Percentiles rank a stretch among this genome's conserved stretches.
Conservation (phyloP, 1,140 invertebrate species). For the Sminthurinus signatus region DNA sequence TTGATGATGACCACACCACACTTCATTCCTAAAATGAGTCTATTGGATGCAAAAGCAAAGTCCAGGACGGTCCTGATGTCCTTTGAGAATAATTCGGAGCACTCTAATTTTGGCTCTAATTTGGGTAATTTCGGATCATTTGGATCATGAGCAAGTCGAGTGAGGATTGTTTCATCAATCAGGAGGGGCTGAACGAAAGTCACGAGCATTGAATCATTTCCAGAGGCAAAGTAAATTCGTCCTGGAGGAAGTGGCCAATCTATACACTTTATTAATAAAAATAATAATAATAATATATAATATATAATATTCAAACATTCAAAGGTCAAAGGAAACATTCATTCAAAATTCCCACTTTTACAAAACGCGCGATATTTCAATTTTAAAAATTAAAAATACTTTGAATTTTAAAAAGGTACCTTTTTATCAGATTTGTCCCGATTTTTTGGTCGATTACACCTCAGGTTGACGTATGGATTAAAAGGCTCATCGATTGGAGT, state of each 20-base stretch:
- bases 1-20: conserved; percentile 20
- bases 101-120: not conserved
- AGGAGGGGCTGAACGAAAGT: conserved; percentile 9
- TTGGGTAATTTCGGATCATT: not conserved
- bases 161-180: not conserved
- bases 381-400: no score
- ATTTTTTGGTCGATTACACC: conserved; percentile 1
- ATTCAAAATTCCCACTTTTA: no score
- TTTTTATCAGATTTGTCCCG: not conserved
- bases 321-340: not conserved
- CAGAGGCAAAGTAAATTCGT: conserved; percentile 5
- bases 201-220: not conserved
- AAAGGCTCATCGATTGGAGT: no score
- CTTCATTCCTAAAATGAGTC: conserved; percentile 22
- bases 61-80: conserved; percentile 11
- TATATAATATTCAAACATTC: not conserved
- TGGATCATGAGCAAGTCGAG: not conserved
- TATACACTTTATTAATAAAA: not conserved
- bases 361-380: no score
- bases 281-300: not conserved
- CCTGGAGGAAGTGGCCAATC: not conserved
- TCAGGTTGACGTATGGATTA: not conserved
- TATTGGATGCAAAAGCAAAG: conserved; percentile 20
- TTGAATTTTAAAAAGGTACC: no score
- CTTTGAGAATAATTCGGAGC: no score